phyloP scores from a whole-genome alignment of 1,140 invertebrate genomes.

The Leptestheria dahalacensis region DNA sequence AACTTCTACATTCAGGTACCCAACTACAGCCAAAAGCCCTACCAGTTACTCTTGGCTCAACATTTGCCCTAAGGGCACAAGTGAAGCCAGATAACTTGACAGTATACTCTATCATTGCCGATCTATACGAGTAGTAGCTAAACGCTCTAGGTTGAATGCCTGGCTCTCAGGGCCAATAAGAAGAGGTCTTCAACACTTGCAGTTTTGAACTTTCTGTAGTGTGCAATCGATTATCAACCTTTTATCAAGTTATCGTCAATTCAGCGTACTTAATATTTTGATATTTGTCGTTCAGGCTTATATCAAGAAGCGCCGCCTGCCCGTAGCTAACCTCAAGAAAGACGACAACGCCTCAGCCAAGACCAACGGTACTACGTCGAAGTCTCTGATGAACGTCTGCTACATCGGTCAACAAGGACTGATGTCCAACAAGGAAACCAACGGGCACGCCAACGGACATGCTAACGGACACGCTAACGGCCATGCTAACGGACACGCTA shows the following conservation, averaged over 20 bases:
- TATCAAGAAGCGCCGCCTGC: slow-evolving; percentile 5
- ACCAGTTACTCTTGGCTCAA: too few species aligned
- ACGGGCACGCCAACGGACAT: slow-evolving; percentile 1
- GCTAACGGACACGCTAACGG: slow-evolving; percentile 12
- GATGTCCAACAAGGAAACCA: background rate
- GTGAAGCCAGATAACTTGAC: too few species aligned
- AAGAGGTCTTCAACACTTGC: background rate
- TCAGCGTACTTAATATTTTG: background rate
- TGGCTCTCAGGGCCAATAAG: too few species aligned
- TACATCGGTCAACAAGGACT: slow-evolving; percentile 7
- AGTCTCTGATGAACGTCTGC: background rate
- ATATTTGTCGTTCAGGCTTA: slow-evolving; percentile 1
- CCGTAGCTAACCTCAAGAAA: background rate
- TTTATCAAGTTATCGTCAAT: background rate
- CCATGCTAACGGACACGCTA: slow-evolving; percentile 16
- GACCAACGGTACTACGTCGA: background rate
- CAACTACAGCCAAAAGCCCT: background rate
- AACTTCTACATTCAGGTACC: slow-evolving; percentile 32
- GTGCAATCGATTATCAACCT: background rate
- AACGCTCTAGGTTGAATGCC: too few species aligned
- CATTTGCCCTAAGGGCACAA: too few species aligned
- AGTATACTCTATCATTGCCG: too few species aligned
- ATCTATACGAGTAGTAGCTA: too few species aligned
- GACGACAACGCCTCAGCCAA: background rate
- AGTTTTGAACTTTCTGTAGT: background rate